A percentile compares a stretch with the other conserved stretches of the same genome.
phyloP scores from a whole-genome alignment of 2,797 vertebrate genomes.

The Decapterus maruadsi region DNA sequence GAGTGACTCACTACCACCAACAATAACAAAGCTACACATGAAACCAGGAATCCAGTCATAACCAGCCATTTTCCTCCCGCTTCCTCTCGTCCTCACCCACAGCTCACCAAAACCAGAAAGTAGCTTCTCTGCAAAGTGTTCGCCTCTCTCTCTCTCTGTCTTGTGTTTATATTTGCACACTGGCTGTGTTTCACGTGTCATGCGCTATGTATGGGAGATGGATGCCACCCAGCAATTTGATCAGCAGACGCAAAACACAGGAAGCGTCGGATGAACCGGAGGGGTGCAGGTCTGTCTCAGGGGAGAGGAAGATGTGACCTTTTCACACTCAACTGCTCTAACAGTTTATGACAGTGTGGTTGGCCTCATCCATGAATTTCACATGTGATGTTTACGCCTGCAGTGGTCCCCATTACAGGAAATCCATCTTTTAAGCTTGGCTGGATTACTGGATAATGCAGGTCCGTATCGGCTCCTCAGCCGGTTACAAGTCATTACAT shows the following conservation, averaged over 20 bases:
- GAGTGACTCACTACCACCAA: constrained; percentile 45
- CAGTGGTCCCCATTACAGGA: constrained; percentile 26
- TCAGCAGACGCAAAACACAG: constrained; percentile 43
- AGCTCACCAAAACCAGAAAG: constrained; percentile 31
- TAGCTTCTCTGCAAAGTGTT: constrained; percentile 31
- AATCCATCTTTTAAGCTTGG: constrained; percentile 53
- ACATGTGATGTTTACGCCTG: constrained; percentile 58
- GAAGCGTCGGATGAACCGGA: constrained; percentile 40
- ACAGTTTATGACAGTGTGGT: constrained; percentile 59
- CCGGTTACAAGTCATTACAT: constrained; percentile 72
- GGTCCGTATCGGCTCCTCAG: constrained; percentile 53
- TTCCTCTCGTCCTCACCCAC: constrained; percentile 2
- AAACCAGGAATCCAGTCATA: constrained; percentile 22
- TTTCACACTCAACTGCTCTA: constrained; percentile 71
- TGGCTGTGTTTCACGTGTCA: constrained; percentile 44
- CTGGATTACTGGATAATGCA: constrained; percentile 50
- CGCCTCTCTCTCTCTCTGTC: constrained; percentile 27
- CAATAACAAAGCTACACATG: constrained; percentile 22
- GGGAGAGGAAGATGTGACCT: constrained; percentile 68
- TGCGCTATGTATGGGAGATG: constrained; percentile 42
- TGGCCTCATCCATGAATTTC: constrained; percentile 55
- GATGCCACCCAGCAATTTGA: constrained; percentile 56
- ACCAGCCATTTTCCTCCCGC: constrained; percentile 43
- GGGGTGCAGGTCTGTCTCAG: constrained; percentile 41
- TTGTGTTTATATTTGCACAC: constrained; percentile 17